These are phyloP conservation scores for Vanessa cardui DNA, from an alignment of 2,888 invertebrate species.

Conservation along the genomic window DNA sequence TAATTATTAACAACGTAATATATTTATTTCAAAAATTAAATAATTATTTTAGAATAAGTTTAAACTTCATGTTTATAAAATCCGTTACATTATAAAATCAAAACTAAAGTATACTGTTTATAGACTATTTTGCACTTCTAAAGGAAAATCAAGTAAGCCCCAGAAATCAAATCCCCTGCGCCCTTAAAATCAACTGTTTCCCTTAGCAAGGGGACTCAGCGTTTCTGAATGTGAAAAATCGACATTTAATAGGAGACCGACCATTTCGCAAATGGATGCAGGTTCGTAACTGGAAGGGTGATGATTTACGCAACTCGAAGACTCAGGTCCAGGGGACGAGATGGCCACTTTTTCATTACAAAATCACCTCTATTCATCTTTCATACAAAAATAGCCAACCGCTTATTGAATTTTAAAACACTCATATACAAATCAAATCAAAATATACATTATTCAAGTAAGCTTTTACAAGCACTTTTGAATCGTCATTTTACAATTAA, in stretches of 20 bases:
- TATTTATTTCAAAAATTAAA: no score
- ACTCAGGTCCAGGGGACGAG: constrained; percentile 40
- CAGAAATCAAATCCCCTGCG: constrained; percentile 34
- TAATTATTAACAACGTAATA: no score
- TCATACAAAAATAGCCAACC: neutral
- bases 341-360: constrained; percentile 30
- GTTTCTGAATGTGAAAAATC: constrained; percentile 72
- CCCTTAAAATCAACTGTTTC: constrained; percentile 54
- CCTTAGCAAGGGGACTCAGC: constrained; percentile 49
- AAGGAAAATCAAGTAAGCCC: constrained; percentile 6
- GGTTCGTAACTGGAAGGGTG: constrained; percentile 50
- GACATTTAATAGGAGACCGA: constrained; percentile 78
- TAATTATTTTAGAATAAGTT: no score
- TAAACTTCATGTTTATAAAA: neutral
- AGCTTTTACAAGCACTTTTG: no score
- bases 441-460: no score
- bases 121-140: neutral
- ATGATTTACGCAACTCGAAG: constrained; percentile 53
- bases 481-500: no score
- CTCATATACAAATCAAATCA: no score
- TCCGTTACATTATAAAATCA: neutral
- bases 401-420: neutral
- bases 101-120: neutral
- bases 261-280: constrained; percentile 61
- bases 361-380: constrained; percentile 25